Evolutionary conservation across 2,888 invertebrate species (phyloP).

Genomic region (Caenorhabditis uteleia): DNA sequence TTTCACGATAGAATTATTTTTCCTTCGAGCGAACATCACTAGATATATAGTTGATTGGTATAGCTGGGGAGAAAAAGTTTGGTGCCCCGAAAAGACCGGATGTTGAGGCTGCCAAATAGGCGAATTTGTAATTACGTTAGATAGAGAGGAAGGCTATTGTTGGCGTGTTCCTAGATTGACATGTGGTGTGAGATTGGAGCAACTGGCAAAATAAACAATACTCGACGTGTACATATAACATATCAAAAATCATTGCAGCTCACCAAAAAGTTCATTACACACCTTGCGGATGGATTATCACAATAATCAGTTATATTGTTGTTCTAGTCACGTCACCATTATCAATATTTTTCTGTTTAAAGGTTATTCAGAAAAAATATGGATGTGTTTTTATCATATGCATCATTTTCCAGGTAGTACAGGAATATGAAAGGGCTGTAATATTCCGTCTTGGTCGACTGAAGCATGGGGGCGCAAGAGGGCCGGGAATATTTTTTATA

Average conservation of each 20-base stretch:
- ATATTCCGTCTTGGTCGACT: conserved; percentile 86
- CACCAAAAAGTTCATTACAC: conserved; percentile 39
- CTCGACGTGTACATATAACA: not conserved
- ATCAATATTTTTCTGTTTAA: conserved; percentile 66
- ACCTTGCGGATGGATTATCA: conserved; percentile 66
- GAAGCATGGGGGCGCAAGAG: conserved; percentile 78
- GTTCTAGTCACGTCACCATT: conserved; percentile 64
- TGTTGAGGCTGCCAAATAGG: too few species aligned
- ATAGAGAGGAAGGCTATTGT: too few species aligned
- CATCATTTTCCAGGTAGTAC: conserved; percentile 56
- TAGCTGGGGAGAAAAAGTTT: too few species aligned
- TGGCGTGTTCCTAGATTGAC: too few species aligned
- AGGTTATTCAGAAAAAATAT: conserved; percentile 45
- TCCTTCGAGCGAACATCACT: too few species aligned
- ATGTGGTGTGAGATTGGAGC: too few species aligned
- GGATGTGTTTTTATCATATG: not conserved
- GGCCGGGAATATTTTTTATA: conserved; percentile 75
- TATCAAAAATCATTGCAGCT: conserved; percentile 18
- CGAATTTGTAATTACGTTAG: too few species aligned
- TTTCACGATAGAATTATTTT: too few species aligned
- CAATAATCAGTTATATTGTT: conserved; percentile 64
- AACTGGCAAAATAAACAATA: not conserved
- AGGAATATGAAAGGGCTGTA: conserved; percentile 79
- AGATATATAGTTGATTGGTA: too few species aligned
- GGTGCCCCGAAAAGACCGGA: too few species aligned